Evolutionary conservation across 2,888 invertebrate species (phyloP).

Genomic region (Xylocampa areola): DNA sequence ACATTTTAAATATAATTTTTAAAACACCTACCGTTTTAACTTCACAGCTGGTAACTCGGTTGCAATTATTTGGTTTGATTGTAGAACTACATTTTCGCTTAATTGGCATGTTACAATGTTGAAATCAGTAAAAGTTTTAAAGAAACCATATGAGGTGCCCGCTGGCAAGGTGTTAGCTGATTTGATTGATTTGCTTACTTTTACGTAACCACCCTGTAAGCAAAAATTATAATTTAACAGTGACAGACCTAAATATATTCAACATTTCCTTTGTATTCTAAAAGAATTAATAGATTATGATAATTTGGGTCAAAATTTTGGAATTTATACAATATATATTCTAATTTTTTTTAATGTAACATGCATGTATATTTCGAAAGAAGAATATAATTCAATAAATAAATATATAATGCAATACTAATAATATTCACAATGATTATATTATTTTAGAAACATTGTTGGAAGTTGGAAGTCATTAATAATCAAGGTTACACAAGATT

Average conservation of each 20-base stretch:
- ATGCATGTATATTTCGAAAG: no score
- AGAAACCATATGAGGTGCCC: slow-evolving; percentile 93
- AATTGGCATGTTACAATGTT: slow-evolving; percentile 91
- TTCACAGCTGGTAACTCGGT: slow-evolving; percentile 86
- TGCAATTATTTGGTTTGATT: slow-evolving; percentile 86
- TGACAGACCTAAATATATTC: not conserved
- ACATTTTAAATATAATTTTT: not conserved
- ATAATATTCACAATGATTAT: no score
- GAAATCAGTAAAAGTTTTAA: slow-evolving; percentile 94
- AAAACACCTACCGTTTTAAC: slow-evolving; percentile 72
- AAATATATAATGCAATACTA: no score
- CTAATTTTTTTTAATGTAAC: no score
- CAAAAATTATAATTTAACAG: slow-evolving; percentile 11
- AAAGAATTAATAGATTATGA: no score
- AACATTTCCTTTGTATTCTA: no score
- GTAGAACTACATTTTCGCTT: slow-evolving; percentile 90
- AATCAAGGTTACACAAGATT: no score
- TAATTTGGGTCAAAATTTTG: no score
- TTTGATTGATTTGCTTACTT: slow-evolving; percentile 92
- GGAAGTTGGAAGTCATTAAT: no score
- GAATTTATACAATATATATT: no score
- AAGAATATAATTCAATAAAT: no score
- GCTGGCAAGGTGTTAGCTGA: slow-evolving; percentile 93
- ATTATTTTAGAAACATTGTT: no score
- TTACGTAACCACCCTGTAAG: slow-evolving; percentile 91